Evolutionary conservation across 92 coral and sea anemone species (phyloP).

Genomic region (Zoanthus sansibaricus): DNA sequence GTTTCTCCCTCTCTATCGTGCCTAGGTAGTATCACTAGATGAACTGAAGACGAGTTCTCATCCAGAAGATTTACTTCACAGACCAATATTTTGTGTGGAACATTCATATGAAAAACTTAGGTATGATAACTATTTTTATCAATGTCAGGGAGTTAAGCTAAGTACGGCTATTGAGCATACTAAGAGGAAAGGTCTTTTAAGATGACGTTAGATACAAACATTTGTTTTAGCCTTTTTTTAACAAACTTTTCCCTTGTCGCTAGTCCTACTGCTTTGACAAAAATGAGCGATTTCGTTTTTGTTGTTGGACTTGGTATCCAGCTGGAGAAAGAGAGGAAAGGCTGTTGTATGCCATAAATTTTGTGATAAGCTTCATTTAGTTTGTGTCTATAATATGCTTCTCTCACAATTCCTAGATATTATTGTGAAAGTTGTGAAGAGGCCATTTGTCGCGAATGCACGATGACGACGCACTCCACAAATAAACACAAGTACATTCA

Average conservation of each 20-base stretch:
- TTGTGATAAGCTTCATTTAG: not conserved
- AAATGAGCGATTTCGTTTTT: no score
- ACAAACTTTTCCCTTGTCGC: no score
- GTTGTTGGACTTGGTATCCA: no score
- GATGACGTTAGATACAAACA: no score
- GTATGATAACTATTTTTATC: constrained; percentile 40
- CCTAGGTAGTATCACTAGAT: constrained; percentile 91
- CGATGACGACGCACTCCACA: constrained; percentile 95
- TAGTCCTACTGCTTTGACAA: no score
- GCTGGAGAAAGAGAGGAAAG: no score
- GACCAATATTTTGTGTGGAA: constrained; percentile 95
- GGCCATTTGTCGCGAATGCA: constrained; percentile 98
- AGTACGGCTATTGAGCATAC: not conserved
- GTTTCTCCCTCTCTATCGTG: not conserved
- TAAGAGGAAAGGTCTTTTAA: no score
- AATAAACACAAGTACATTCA: constrained; percentile 96
- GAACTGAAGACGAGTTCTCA: constrained; percentile 90
- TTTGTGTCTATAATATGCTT: not conserved
- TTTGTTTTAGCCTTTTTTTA: no score
- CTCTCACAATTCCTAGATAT: constrained; percentile 64
- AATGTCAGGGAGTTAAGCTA: not conserved
- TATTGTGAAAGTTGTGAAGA: constrained; percentile 98
- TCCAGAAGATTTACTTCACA: constrained; percentile 92
- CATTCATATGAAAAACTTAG: constrained; percentile 91
- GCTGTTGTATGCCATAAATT: not conserved